phyloP scores from a whole-genome alignment of 2,113 vertebrate genomes.

The Carollia perspicillata region DNA sequence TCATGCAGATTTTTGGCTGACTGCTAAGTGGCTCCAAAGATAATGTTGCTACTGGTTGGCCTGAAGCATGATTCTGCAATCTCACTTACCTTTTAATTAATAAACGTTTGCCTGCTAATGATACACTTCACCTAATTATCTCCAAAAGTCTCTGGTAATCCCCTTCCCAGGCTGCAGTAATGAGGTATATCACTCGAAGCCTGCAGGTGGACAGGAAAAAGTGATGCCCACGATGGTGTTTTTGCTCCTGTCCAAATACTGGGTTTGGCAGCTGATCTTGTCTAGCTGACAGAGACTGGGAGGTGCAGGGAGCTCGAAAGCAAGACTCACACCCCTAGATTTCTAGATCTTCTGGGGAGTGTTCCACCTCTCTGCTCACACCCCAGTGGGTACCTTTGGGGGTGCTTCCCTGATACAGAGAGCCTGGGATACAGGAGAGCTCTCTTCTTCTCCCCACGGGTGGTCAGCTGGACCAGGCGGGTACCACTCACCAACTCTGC shows the following conservation, averaged over 20 bases:
- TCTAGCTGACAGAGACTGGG: background rate
- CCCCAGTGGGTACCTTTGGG: background rate
- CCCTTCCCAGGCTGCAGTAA: background rate
- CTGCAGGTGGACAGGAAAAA: background rate
- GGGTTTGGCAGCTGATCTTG: background rate
- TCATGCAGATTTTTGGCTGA: background rate
- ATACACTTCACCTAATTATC: background rate
- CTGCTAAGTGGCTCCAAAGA: background rate
- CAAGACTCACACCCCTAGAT: background rate
- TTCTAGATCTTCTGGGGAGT: no score
- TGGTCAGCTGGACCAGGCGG: background rate
- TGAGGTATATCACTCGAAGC: fast-evolving
- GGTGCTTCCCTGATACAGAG: fast-evolving
- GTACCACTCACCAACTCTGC: no score
- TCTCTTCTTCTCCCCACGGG: background rate
- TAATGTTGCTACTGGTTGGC: background rate
- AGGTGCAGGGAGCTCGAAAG: background rate
- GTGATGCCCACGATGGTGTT: fast-evolving
- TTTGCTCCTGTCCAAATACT: background rate
- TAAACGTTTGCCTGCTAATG: constrained; percentile 17
- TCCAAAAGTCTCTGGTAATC: background rate
- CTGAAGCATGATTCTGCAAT: background rate
- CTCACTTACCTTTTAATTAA: background rate
- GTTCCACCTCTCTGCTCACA: background rate
- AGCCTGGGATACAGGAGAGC: background rate